Evolutionary conservation across 2,113 vertebrate genomes (phyloP).

Genomic region (Lophius piscatorius): DNA sequence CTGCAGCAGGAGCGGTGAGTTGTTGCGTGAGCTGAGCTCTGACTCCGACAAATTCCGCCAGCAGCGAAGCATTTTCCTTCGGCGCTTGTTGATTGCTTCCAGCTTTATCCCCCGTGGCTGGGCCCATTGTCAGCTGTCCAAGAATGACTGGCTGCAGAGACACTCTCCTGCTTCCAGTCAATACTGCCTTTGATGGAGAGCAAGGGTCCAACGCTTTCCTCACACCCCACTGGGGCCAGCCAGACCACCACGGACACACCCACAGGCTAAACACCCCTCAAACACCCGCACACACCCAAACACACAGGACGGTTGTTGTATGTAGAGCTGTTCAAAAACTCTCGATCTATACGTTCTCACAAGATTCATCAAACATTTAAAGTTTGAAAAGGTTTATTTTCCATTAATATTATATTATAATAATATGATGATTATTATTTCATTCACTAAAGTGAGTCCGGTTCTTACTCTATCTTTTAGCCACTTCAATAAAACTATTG

Average conservation of each 20-base stretch:
- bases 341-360: too few species aligned
- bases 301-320: background rate
- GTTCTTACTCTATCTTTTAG: too few species aligned
- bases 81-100: slow-evolving; percentile 65
- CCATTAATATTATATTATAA: background rate
- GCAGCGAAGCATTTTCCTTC: slow-evolving; percentile 50
- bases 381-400: too few species aligned
- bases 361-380: too few species aligned
- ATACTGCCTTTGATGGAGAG: slow-evolving; percentile 71
- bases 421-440: too few species aligned
- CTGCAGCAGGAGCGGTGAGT: slow-evolving; percentile 5
- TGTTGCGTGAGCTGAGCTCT: slow-evolving; percentile 19
- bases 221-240: slow-evolving; percentile 51
- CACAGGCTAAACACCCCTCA: slow-evolving; percentile 27
- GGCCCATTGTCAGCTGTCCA: slow-evolving; percentile 73
- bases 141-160: slow-evolving; percentile 71
- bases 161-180: slow-evolving; percentile 68
- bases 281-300: background rate
- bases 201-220: slow-evolving; percentile 49
- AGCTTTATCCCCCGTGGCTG: slow-evolving; percentile 46
- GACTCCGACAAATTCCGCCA: slow-evolving; percentile 49
- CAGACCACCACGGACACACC: slow-evolving; percentile 33
- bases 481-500: too few species aligned
- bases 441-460: too few species aligned
- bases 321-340: background rate